These are phyloP conservation scores for Peromyscus aztecus DNA, from an alignment of 2,797 vertebrate species.

Conservation along the genomic window DNA sequence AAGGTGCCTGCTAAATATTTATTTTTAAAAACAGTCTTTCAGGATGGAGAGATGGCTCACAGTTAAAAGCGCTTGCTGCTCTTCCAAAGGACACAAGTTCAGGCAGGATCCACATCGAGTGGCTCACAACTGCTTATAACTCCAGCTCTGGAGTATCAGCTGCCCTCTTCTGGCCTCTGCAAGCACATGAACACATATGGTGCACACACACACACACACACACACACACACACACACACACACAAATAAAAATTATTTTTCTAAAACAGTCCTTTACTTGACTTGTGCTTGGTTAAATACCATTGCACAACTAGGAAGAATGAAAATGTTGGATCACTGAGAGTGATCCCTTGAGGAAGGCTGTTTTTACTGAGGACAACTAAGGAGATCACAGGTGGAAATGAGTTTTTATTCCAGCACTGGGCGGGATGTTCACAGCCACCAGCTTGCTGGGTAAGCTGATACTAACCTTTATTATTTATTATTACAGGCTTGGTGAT, in stretches of 20 bases:
- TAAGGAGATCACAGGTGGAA: background rate
- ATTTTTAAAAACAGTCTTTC: background rate
- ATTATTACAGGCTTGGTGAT: background rate
- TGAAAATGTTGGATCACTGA: background rate
- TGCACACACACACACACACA: background rate
- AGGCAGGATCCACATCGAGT: background rate
- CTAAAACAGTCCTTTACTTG: background rate
- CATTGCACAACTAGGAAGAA: background rate
- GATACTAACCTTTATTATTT: conserved; percentile 4
- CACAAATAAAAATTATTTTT: background rate
- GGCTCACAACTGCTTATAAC: background rate
- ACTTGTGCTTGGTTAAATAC: background rate
- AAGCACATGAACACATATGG: background rate
- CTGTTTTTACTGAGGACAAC: background rate
- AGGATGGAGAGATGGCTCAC: background rate
- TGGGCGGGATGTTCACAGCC: background rate
- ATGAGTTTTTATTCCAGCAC: background rate
- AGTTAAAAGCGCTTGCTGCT: background rate
- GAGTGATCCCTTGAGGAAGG: background rate
- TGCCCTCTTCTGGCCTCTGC: background rate
- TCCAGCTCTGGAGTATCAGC: background rate
- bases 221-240: background rate
- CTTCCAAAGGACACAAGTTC: background rate
- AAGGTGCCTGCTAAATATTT: background rate
- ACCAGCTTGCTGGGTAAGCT: background rate